Percentiles rank a stretch among this genome's conserved stretches.
Conservation (phyloP, 2,113 vertebrate species). For the Dendropsophus ebraccatus region DNA sequence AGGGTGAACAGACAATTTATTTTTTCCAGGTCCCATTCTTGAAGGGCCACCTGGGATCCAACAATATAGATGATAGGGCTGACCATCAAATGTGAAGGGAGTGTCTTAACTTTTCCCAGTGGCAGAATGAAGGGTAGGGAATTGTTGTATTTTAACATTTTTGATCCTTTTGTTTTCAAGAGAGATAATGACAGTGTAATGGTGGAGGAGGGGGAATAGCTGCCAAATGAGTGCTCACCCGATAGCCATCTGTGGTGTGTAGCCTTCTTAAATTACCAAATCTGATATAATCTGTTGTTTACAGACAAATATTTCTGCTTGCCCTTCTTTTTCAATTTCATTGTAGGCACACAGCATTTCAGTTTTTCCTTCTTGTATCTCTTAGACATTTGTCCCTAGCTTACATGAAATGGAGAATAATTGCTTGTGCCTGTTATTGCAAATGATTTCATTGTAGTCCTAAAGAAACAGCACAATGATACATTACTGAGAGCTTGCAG, state of each 20-base stretch:
- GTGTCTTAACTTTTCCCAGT: too few species aligned
- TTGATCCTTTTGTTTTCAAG: too few species aligned
- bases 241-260: too few species aligned
- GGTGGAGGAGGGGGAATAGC: too few species aligned
- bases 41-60: not conserved
- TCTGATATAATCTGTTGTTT: not conserved
- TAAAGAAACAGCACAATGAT: not conserved
- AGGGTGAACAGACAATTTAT: not conserved
- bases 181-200: too few species aligned
- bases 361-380: not conserved
- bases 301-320: not conserved
- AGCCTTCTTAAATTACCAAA: not conserved
- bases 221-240: too few species aligned
- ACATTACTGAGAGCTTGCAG: conserved; percentile 24
- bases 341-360: not conserved
- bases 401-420: not conserved
- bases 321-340: not conserved
- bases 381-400: not conserved
- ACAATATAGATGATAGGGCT: too few species aligned
- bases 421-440: conserved; percentile 5
- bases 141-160: too few species aligned
- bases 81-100: too few species aligned
- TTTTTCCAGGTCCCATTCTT: not conserved
- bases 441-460: conserved; percentile 33
- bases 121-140: too few species aligned